phyloP scores from a whole-genome alignment of 2,888 invertebrate genomes.

The Epsilonema sp. region DNA sequence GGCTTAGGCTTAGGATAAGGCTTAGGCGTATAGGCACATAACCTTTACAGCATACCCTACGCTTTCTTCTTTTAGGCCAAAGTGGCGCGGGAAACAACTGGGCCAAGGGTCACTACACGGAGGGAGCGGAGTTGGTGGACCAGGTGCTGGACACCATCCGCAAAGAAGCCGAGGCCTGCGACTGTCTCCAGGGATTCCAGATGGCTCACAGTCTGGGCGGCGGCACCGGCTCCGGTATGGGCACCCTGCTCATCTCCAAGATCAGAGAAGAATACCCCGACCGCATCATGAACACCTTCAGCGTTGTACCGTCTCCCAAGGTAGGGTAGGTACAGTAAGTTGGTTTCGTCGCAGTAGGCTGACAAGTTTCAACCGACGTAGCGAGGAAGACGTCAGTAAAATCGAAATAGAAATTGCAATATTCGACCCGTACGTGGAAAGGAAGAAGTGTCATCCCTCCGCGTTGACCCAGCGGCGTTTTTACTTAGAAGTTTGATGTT shows the following conservation, averaged over 20 bases:
- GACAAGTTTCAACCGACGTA: too few species aligned
- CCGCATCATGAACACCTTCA: slow-evolving; percentile 93
- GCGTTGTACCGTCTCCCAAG: slow-evolving; percentile 68
- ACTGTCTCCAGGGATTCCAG: slow-evolving; percentile 72
- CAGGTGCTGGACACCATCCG: slow-evolving; percentile 42
- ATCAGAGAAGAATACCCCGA: slow-evolving; percentile 94
- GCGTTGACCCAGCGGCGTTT: too few species aligned
- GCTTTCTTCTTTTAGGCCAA: too few species aligned
- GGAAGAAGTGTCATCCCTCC: too few species aligned
- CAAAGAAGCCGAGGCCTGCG: slow-evolving; percentile 59
- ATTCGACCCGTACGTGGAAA: too few species aligned
- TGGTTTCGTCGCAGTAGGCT: too few species aligned
- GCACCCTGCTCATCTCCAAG: slow-evolving; percentile 73
- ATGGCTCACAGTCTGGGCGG: slow-evolving; percentile 63
- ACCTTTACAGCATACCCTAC: neutral
- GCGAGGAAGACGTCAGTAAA: too few species aligned
- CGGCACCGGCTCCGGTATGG: slow-evolving; percentile 71
- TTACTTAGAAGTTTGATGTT: too few species aligned
- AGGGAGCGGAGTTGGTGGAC: slow-evolving; percentile 45
- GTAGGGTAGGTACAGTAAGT: too few species aligned
- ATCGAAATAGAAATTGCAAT: too few species aligned
- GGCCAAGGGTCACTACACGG: slow-evolving; percentile 78
- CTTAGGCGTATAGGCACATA: neutral
- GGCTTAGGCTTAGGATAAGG: slow-evolving; percentile 3
- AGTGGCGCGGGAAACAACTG: slow-evolving; percentile 61